phyloP scores from a whole-genome alignment of 2,888 invertebrate genomes.

The Quadriops clusia region DNA sequence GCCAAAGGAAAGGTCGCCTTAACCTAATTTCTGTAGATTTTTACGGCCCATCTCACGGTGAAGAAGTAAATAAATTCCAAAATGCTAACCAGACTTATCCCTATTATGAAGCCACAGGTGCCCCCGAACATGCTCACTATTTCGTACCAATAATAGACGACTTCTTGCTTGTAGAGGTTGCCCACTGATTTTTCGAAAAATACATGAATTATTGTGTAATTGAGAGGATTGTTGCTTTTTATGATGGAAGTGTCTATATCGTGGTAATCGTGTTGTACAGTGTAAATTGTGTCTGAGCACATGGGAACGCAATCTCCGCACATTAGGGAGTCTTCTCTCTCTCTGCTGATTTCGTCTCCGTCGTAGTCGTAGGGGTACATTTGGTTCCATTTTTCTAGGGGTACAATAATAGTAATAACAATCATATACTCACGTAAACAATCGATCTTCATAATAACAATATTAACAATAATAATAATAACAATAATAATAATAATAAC shows the following conservation, averaged over 20 bases:
- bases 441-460: too few species aligned
- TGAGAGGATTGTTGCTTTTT: not conserved
- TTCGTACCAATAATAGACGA: slow-evolving; percentile 1
- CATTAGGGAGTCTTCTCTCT: slow-evolving; percentile 1
- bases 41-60: too few species aligned
- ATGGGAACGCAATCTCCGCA: not conserved
- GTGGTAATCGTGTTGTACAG: too few species aligned
- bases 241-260: too few species aligned
- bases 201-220: slow-evolving; percentile 1
- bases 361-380: slow-evolving; percentile 1
- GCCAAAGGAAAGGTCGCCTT: too few species aligned
- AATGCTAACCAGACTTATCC: slow-evolving; percentile 1
- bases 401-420: not conserved
- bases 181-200: not conserved
- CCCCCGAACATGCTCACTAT: not conserved
- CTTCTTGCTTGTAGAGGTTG: not conserved
- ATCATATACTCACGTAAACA: not conserved
- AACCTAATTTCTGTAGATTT: too few species aligned
- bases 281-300: not conserved
- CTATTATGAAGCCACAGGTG: not conserved
- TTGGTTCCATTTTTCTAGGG: not conserved
- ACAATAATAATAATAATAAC: too few species aligned
- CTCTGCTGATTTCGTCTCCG: not conserved
- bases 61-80: slow-evolving; percentile 1
- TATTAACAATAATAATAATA: too few species aligned